Conservation (phyloP, 2,888 invertebrate genomes). For the Bellardia pandia region DNA sequence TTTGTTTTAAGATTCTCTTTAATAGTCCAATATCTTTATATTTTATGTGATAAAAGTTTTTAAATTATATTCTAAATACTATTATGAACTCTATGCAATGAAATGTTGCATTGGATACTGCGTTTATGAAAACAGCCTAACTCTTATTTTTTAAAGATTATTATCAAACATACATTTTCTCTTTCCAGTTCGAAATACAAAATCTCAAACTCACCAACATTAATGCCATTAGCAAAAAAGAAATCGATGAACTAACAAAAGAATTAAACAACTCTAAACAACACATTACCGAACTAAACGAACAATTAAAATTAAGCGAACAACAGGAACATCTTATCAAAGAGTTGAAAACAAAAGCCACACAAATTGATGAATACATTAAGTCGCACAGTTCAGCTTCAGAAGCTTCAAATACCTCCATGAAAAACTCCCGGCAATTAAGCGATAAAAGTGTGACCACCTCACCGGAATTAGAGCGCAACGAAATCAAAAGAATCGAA, state of each 20-base stretch:
- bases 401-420: slow-evolving; percentile 75
- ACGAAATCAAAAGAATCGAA: slow-evolving; percentile 79
- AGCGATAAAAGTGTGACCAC: slow-evolving; percentile 80
- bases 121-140: too few relatives aligned
- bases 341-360: slow-evolving; percentile 87
- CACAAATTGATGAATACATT: slow-evolving; percentile 88
- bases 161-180: not conserved
- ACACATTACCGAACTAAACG: slow-evolving; percentile 80
- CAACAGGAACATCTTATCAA: slow-evolving; percentile 87
- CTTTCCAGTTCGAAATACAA: slow-evolving; percentile 81
- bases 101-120: too few relatives aligned
- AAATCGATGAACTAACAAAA: slow-evolving; percentile 78
- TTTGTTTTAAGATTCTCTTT: too few relatives aligned
- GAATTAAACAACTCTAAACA: slow-evolving; percentile 82
- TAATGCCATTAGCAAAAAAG: slow-evolving; percentile 78
- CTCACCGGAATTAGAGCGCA: slow-evolving; percentile 77
- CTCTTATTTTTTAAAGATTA: not conserved
- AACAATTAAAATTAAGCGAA: slow-evolving; percentile 83
- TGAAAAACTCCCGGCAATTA: slow-evolving; percentile 61
- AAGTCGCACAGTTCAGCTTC: slow-evolving; percentile 85
- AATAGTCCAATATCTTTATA: too few relatives aligned
- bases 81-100: too few relatives aligned
- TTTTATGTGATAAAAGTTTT: too few relatives aligned
- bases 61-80: too few relatives aligned
- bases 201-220: slow-evolving; percentile 80